Percentiles rank a stretch among this genome's conserved stretches.
Evolutionary conservation across 2,888 invertebrate species (phyloP).

Genomic region (Cephus nigrinus): DNA sequence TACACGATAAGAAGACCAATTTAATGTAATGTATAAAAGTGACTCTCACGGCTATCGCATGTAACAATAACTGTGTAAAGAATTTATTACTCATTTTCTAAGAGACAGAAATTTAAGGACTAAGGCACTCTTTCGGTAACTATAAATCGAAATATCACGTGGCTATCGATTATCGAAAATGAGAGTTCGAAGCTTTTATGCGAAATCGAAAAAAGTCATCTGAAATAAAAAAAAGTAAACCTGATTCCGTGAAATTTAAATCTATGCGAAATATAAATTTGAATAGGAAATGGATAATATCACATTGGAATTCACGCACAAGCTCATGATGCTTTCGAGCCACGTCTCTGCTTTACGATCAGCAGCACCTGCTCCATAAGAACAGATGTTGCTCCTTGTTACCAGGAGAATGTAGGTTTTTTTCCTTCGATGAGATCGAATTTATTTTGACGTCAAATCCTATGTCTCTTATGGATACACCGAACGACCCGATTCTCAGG

Average conservation of each 20-base stretch:
- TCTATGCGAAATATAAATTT: neutral
- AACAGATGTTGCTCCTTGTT: neutral
- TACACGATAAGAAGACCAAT: conserved; percentile 19
- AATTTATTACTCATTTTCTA: neutral
- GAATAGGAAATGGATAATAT: neutral
- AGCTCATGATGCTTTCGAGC: neutral
- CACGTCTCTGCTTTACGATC: neutral
- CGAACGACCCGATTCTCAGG: neutral
- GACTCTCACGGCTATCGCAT: conserved; percentile 20
- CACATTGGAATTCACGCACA: neutral
- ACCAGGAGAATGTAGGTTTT: neutral
- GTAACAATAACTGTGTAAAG: conserved; percentile 11
- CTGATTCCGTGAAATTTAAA: neutral
- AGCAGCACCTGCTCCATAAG: neutral
- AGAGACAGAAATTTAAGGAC: neutral
- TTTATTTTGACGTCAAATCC: neutral
- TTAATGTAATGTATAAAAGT: conserved; percentile 24
- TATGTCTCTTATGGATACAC: neutral
- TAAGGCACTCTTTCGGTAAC: neutral
- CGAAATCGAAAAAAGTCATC: neutral
- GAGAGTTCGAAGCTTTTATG: neutral
- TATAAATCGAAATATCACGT: neutral
- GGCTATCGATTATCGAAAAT: neutral
- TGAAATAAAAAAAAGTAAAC: neutral
- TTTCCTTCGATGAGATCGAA: neutral